Evolutionary conservation across 2,797 vertebrate genomes (phyloP).

Genomic region (Gephyroberyx darwinii): DNA sequence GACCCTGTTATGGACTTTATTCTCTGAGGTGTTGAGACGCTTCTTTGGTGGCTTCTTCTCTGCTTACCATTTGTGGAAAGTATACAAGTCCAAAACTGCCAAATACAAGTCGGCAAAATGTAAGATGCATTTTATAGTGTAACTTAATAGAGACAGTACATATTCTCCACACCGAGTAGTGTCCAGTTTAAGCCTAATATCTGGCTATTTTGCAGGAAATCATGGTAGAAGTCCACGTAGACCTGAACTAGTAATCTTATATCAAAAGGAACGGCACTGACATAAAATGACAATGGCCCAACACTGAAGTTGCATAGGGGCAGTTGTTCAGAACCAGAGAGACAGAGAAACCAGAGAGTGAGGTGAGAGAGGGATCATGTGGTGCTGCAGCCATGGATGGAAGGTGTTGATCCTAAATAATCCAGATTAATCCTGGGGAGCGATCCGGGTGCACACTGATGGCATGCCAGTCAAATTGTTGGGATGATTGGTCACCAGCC

Average conservation of each 20-base stretch:
- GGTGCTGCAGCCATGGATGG: conserved; percentile 17
- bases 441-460: conserved; percentile 49
- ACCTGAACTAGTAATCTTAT: conserved; percentile 3
- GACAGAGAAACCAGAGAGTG: conserved; percentile 21
- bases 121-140: conserved; percentile 1
- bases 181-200: neutral
- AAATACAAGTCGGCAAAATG: conserved; percentile 8
- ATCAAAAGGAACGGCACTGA: conserved; percentile 3
- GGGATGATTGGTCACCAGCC: conserved; percentile 55
- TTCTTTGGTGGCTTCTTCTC: too few species aligned
- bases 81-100: conserved; percentile 1
- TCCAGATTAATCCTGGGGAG: conserved; percentile 63
- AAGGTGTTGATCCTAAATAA: conserved; percentile 62
- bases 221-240: neutral
- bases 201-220: neutral
- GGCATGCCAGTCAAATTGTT: conserved; percentile 54
- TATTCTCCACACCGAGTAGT: neutral
- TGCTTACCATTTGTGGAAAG: neutral
- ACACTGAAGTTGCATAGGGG: conserved; percentile 18
- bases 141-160: neutral
- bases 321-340: conserved; percentile 17
- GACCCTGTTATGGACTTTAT: too few species aligned
- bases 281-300: conserved; percentile 8
- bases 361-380: conserved; percentile 35
- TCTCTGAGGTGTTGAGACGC: too few species aligned